These are phyloP conservation scores for Abrostola triplasia DNA, from an alignment of 2,888 invertebrate genomes.

Conservation along the genomic window DNA sequence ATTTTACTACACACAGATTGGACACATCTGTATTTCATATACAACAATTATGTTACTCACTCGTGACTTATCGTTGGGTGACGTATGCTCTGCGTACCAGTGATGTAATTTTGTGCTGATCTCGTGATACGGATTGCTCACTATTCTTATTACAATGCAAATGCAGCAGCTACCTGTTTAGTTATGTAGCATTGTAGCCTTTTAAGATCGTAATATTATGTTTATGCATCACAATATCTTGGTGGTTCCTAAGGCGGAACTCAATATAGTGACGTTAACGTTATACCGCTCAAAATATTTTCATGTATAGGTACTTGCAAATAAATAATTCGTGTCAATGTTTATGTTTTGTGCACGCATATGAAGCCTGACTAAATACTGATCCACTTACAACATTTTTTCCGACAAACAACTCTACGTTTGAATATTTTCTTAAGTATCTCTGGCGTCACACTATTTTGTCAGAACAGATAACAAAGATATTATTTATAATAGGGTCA, in stretches of 20 bases:
- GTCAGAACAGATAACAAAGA: conserved; percentile 60
- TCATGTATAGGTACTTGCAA: too few species aligned
- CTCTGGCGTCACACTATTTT: conserved; percentile 59
- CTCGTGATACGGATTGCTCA: conserved; percentile 63
- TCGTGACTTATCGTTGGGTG: conserved; percentile 65
- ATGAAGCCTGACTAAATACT: conserved; percentile 15
- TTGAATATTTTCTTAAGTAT: conserved; percentile 54
- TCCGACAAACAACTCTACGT: conserved; percentile 38
- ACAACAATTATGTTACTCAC: conserved; percentile 66
- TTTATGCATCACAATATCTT: too few species aligned
- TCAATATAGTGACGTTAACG: too few species aligned
- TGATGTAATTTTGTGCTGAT: conserved; percentile 75
- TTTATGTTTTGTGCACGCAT: conserved; percentile 19
- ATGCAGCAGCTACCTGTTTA: conserved; percentile 18
- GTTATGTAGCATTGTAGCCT: too few species aligned
- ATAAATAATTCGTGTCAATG: neutral
- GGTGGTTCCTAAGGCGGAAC: too few species aligned
- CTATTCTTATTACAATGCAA: conserved; percentile 55
- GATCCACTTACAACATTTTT: conserved; percentile 26
- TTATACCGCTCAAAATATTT: too few species aligned
- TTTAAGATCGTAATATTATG: too few species aligned
- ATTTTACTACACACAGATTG: conserved; percentile 47
- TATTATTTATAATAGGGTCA: conserved; percentile 68
- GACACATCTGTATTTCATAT: conserved; percentile 46
- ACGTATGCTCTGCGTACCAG: conserved; percentile 64